These are phyloP conservation scores for Ochotona princeps DNA, from an alignment of 2,113 vertebrate genomes.

Conservation along the genomic window DNA sequence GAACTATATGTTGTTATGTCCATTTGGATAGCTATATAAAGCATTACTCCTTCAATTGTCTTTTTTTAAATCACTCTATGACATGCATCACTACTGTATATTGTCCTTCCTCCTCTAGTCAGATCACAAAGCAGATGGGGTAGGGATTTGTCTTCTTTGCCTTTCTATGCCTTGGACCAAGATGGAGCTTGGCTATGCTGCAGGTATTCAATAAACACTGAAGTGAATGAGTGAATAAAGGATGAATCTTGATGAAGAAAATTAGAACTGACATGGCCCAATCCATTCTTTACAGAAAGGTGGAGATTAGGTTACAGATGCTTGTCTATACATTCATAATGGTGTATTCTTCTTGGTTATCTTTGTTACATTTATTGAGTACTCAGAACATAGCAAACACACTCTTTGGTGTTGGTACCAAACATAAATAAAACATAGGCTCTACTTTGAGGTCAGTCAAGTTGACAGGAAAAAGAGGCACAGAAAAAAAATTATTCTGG, in stretches of 20 bases:
- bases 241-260: not conserved
- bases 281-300: not conserved
- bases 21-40: not conserved
- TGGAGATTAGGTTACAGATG: conserved; percentile 25
- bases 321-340: not conserved
- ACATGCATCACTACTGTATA: not conserved
- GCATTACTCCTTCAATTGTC: not conserved
- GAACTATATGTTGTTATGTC: not conserved
- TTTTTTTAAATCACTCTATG: not conserved
- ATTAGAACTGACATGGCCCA: not conserved
- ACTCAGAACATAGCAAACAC: not conserved
- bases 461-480: not conserved
- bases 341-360: not conserved
- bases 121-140: not conserved
- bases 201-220: not conserved
- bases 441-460: not conserved
- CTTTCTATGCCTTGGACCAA: not conserved
- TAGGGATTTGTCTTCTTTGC: not conserved
- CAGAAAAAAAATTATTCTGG: not conserved
- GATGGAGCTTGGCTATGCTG: not conserved
- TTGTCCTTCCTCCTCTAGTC: not conserved
- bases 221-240: not conserved
- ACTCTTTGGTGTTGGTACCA: not conserved
- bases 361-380: conserved; percentile 16
- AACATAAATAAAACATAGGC: not conserved